Evolutionary conservation across 2,797 vertebrate species (phyloP).

Genomic region (Eupleurogrammus muticus): DNA sequence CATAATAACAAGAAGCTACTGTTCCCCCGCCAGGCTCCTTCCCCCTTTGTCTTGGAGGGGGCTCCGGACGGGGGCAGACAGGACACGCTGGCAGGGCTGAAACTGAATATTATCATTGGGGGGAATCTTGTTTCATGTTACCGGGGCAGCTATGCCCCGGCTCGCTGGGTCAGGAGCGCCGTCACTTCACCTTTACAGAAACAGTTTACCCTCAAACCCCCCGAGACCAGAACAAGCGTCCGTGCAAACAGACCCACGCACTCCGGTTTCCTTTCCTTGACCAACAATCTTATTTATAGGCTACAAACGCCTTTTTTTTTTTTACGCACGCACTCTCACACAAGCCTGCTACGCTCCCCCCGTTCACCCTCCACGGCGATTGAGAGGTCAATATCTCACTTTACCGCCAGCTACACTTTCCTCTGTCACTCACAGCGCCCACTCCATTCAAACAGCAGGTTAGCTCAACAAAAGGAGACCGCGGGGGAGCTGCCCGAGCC

Average conservation of each 20-base stretch:
- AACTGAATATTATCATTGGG: constrained; percentile 97
- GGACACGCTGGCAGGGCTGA: constrained; percentile 92
- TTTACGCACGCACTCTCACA: constrained; percentile 26
- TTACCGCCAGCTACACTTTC: constrained; percentile 90
- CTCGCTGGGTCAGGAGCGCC: constrained; percentile 32
- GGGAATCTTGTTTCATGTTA: constrained; percentile 97
- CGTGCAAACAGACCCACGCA: constrained; percentile 17
- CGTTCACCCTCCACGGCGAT: constrained; percentile 84
- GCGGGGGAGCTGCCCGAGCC: constrained; percentile 87
- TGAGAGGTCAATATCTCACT: constrained; percentile 94
- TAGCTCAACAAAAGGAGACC: constrained; percentile 93
- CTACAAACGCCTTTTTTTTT: constrained; percentile 24
- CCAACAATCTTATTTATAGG: constrained; percentile 29
- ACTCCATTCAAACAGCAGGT: constrained; percentile 90
- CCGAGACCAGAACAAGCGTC: background rate
- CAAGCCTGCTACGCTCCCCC: constrained; percentile 59
- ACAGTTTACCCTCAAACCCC: constrained; percentile 56
- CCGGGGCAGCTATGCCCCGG: constrained; percentile 80
- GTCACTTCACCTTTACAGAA: constrained; percentile 48
- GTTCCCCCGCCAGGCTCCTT: constrained; percentile 93
- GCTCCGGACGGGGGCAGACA: constrained; percentile 89
- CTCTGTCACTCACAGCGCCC: constrained; percentile 93
- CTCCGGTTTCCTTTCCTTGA: constrained; percentile 22
- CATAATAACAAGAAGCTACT: constrained; percentile 94
- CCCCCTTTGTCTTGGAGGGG: constrained; percentile 91